Conservation (phyloP, 1,140 invertebrate species). For the Saccostrea echinata region DNA sequence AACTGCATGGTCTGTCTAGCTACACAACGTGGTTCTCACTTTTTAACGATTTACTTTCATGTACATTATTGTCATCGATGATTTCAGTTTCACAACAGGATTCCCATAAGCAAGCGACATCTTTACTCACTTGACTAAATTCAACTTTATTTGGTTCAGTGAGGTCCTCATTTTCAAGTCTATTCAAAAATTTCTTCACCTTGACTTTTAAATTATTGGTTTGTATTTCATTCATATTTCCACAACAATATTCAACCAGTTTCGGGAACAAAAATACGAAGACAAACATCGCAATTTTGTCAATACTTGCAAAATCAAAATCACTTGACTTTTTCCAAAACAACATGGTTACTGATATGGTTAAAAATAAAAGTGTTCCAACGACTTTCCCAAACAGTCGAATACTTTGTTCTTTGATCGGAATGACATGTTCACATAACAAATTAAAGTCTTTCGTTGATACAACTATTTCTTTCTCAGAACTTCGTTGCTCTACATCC, state of each 20-base stretch:
- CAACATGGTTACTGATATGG: background rate
- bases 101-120: background rate
- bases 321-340: background rate
- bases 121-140: background rate
- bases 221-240: background rate
- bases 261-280: background rate
- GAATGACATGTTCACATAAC: background rate
- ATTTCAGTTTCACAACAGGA: background rate
- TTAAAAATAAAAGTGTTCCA: background rate
- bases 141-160: background rate
- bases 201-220: constrained; percentile 5
- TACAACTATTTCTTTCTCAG: background rate
- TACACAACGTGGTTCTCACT: background rate
- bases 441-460: background rate
- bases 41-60: background rate
- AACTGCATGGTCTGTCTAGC: background rate
- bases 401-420: constrained; percentile 14
- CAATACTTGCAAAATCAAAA: background rate
- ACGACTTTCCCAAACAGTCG: background rate
- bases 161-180: background rate
- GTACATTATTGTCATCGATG: background rate
- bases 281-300: background rate
- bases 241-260: background rate
- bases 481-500: background rate
- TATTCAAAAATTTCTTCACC: background rate